phyloP scores from a whole-genome alignment of 2,888 invertebrate species.

The Formica aserva region DNA sequence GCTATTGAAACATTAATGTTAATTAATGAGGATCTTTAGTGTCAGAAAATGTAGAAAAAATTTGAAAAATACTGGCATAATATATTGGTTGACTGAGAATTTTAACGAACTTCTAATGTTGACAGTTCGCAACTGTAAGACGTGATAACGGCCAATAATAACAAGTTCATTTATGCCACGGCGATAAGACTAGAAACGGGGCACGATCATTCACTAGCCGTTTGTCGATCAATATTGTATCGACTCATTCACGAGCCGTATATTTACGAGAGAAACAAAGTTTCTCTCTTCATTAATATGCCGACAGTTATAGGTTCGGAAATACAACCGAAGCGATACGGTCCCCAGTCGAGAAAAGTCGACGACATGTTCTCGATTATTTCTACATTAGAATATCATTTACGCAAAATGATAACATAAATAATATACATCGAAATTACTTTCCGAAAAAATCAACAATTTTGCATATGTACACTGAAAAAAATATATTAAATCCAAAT shows the following conservation, averaged over 20 bases:
- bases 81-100: not conserved
- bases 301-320: not conserved
- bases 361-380: not conserved
- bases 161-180: conserved; percentile 31
- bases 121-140: conserved; percentile 31
- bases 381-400: not conserved
- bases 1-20: not conserved
- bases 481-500: too few relatives aligned
- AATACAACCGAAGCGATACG: not conserved
- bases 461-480: too few relatives aligned
- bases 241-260: conserved; percentile 21
- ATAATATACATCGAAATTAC: not conserved
- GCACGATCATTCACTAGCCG: conserved; percentile 41
- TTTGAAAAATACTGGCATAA: conserved; percentile 10
- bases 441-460: not conserved
- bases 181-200: conserved; percentile 44
- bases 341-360: not conserved
- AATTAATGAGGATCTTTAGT: conserved; percentile 30
- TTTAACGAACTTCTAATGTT: conserved; percentile 55
- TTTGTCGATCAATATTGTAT: conserved; percentile 17
- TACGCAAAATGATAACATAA: not conserved
- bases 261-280: conserved; percentile 22
- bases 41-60: conserved; percentile 27
- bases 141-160: conserved; percentile 57
- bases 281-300: conserved; percentile 12